Conservation (phyloP, 2,888 invertebrate genomes). For the Gastracanthus pulcherrimus region DNA sequence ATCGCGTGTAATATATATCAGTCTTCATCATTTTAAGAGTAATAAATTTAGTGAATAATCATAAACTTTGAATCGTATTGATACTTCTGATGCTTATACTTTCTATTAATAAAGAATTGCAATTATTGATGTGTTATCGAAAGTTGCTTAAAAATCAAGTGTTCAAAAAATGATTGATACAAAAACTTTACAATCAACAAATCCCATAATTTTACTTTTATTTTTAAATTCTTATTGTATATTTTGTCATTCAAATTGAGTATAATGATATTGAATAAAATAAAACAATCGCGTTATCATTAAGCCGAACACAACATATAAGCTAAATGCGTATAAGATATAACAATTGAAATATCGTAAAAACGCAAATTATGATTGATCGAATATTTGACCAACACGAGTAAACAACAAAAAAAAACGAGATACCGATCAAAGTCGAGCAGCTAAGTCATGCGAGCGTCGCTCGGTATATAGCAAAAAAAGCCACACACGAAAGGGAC, state of each 20-base stretch:
- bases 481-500: slow-evolving; percentile 71
- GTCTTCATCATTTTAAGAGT: neutral
- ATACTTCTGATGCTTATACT: slow-evolving; percentile 16
- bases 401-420: neutral
- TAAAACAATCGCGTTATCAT: slow-evolving; percentile 16
- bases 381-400: slow-evolving; percentile 30
- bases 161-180: slow-evolving; percentile 31
- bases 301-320: neutral
- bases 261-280: neutral
- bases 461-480: slow-evolving; percentile 5
- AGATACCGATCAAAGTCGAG: slow-evolving; percentile 12
- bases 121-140: neutral
- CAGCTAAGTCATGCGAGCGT: neutral
- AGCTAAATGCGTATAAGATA: neutral
- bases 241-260: neutral
- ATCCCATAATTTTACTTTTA: neutral
- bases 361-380: slow-evolving; percentile 12
- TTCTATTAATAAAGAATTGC: slow-evolving; percentile 23
- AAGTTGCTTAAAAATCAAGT: slow-evolving; percentile 44
- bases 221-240: slow-evolving; percentile 3
- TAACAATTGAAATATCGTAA: neutral
- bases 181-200: slow-evolving; percentile 27
- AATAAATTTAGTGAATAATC: neutral
- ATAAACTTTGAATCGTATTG: neutral
- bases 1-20: slow-evolving; percentile 23